phyloP scores from a whole-genome alignment of 2,797 vertebrate species.

The Hafferia zeledoni region DNA sequence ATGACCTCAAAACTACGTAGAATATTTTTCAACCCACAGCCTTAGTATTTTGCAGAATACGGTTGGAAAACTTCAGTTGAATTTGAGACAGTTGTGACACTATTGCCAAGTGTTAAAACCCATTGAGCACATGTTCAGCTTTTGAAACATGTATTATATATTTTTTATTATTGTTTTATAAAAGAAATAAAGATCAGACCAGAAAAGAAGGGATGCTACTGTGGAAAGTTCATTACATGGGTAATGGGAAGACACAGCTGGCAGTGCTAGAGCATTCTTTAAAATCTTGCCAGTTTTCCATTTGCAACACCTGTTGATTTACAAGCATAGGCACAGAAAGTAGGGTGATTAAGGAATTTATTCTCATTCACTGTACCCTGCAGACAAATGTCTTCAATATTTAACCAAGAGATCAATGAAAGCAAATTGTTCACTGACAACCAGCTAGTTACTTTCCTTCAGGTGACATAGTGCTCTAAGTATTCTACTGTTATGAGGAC shows the following conservation, averaged over 20 bases:
- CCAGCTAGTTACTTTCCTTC: conserved; percentile 8
- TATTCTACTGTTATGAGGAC: neutral
- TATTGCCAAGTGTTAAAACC: neutral
- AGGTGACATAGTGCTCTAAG: conserved; percentile 4
- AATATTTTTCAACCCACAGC: neutral
- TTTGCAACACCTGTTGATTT: conserved; percentile 5
- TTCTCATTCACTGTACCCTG: conserved; percentile 35
- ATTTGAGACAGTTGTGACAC: neutral
- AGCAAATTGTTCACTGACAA: conserved; percentile 31
- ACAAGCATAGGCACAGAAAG: conserved; percentile 6
- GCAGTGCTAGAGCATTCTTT: neutral
- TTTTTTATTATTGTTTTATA: neutral
- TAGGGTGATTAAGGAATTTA: conserved; percentile 42
- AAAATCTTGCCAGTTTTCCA: neutral
- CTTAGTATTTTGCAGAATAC: neutral
- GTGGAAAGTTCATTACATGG: neutral
- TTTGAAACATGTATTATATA: neutral
- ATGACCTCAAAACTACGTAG: neutral
- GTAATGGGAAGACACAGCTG: neutral
- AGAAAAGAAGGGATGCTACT: neutral
- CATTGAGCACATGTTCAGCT: neutral
- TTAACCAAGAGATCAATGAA: conserved; percentile 45
- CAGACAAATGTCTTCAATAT: conserved; percentile 48
- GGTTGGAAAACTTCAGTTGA: neutral
- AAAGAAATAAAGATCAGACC: neutral